Evolutionary conservation across 2,797 vertebrate species (phyloP), one percentile per base, ranked within the genome.

Genomic region (Loris lydekkerianus): DNA sequence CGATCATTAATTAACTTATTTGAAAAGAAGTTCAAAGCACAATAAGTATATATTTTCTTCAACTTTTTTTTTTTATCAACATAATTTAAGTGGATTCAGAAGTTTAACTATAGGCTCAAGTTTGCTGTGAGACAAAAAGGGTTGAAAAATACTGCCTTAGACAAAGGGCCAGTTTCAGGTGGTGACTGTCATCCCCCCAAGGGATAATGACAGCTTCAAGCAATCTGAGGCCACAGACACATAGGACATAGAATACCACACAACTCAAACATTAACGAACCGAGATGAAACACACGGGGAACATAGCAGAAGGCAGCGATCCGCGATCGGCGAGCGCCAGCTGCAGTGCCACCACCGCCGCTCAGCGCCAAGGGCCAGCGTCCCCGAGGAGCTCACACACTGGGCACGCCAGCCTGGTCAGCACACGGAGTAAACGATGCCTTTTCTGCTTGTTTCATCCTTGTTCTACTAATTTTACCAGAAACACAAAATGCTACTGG

Each of bases 241-340:
- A 46, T 0, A 2, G 0, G 2, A 40, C 15, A 18, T 29, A 5
- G 40, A 40, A 18, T 4, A 18, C 9, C 0, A 9, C 13, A 20
- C 2, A 20, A 43, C 40, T 46, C 7, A 15, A 13, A 31, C 4
- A 0, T 18, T 18, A 58, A 21, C 0, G 4, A 34, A 21, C 29
- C n/a, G 15, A 7, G 17, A 18, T 29, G 3, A 18, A 18, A 27
- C 0, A 40, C 11, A 37, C 0, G 9, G 25, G 23, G 4, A 40
- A 27, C 27, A 18, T 2, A 10, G 58, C 25, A 1, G 1, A 0
- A 15, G 25, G 5, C 0, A 4, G 2, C 11, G 10, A 58, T 0
- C 0, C 3, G 58, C 2, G 4, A 21, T 0, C 0, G 4, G 58
- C 2, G 4, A 21, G 37, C 4, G 7, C 58, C 75, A 14, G 0